phyloP scores from a whole-genome alignment of 2,888 invertebrate genomes.

The Scaeva pyrastri region DNA sequence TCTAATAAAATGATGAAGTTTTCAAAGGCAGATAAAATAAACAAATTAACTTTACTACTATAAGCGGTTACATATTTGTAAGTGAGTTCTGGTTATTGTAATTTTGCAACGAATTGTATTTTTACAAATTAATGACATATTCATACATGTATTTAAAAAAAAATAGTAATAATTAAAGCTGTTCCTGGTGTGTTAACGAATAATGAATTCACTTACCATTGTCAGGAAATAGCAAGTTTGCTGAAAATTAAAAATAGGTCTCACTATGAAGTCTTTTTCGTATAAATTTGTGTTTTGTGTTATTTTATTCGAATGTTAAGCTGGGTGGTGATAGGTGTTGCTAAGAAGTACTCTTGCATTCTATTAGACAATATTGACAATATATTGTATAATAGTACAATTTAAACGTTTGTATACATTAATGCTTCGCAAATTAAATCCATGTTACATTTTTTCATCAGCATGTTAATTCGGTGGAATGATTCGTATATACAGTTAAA shows the following conservation, averaged over 20 bases:
- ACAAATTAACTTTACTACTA: conserved; percentile 35
- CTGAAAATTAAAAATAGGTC: neutral
- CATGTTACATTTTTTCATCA: neutral
- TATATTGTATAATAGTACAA: too few relatives aligned
- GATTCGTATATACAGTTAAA: conserved; percentile 32
- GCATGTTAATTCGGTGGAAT: conserved; percentile 20
- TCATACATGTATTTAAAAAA: too few relatives aligned
- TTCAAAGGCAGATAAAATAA: conserved; percentile 15
- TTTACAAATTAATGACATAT: conserved; percentile 30
- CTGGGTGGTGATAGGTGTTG: neutral
- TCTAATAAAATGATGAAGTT: conserved; percentile 16
- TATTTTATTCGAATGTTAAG: neutral
- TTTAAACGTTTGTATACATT: neutral
- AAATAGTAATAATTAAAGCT: conserved; percentile 5
- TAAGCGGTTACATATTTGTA: conserved; percentile 13
- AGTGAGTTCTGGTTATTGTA: conserved; percentile 38
- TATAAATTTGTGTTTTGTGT: neutral
- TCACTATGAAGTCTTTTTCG: too few relatives aligned
- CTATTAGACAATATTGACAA: neutral
- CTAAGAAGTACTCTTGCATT: neutral
- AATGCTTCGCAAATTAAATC: neutral
- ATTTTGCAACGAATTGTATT: conserved; percentile 50
- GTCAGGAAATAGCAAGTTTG: neutral
- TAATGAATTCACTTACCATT: neutral
- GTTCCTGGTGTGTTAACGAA: conserved; percentile 19